Percentiles rank a stretch among this genome's conserved stretches.
phyloP scores from a whole-genome alignment of 64 coral and sea anemone genomes.

The Platygyra sinensis region DNA sequence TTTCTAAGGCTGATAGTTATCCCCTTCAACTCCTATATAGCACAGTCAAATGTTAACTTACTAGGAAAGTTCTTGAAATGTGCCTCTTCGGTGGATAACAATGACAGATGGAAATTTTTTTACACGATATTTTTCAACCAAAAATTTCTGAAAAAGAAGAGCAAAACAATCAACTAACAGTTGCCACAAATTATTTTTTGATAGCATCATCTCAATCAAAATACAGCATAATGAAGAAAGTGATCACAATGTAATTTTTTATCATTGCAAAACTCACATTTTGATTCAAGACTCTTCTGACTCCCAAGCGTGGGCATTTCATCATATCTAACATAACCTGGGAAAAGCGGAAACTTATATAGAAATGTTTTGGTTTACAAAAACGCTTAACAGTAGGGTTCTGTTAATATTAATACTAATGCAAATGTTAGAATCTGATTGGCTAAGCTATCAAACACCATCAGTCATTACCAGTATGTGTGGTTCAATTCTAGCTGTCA shows the following conservation, averaged over 20 bases:
- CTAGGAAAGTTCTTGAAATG: conserved; percentile 63
- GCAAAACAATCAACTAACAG: not conserved
- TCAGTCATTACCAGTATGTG: no score
- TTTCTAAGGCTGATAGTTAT: not conserved
- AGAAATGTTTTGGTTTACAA: no score
- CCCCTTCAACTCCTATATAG: not conserved
- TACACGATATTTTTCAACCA: conserved; percentile 62
- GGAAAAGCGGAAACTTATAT: not conserved
- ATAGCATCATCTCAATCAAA: not conserved
- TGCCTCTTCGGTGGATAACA: conserved; percentile 52
- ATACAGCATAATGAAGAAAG: no score
- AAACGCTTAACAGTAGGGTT: no score
- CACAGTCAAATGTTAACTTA: conserved; percentile 21
- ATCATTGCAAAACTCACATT: conserved; percentile 47
- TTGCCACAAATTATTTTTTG: not conserved
- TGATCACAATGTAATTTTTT: no score
- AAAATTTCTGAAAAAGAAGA: conserved; percentile 38
- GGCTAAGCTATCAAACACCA: no score
- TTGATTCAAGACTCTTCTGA: conserved; percentile 72
- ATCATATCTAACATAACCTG: conserved; percentile 85
- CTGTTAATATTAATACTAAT: no score
- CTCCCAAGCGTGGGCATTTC: conserved; percentile 64
- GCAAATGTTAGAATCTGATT: no score
- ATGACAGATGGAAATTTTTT: conserved; percentile 70
- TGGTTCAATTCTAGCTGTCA: no score